Percentiles rank a stretch among this genome's conserved stretches.
Conservation (phyloP, 2,113 vertebrate genomes). For the Nasalis larvatus region DNA sequence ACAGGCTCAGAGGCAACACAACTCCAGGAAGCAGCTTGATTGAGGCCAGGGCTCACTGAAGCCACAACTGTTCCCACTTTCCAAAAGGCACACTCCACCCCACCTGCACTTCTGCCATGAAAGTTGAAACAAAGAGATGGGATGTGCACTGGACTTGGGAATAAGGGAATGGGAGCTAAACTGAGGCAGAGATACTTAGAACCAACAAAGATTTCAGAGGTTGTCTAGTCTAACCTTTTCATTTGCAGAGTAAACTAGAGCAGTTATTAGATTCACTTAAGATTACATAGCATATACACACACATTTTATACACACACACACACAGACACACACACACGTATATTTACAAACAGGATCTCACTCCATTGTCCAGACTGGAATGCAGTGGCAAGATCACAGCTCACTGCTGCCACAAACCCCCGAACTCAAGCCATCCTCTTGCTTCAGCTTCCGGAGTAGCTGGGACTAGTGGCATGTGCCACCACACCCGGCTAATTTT, state of each 20-base stretch:
- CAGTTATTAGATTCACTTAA: not conserved
- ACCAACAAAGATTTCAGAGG: not conserved
- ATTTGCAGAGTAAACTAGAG: not conserved
- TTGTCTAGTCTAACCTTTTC: not conserved
- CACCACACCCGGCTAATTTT: too few species aligned
- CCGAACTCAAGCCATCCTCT: too few species aligned
- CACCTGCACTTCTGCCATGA: fast-evolving
- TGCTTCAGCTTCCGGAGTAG: too few species aligned
- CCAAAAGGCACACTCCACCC: not conserved
- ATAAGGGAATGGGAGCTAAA: not conserved
- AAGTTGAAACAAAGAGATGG: not conserved
- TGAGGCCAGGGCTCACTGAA: not conserved
- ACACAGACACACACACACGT: too few species aligned
- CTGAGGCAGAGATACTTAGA: not conserved
- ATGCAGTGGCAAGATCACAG: too few species aligned
- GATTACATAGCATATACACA: not conserved
- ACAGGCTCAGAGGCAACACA: not conserved
- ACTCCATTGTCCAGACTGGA: too few species aligned
- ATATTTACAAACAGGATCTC: too few species aligned
- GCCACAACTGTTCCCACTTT: not conserved
- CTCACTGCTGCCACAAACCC: too few species aligned
- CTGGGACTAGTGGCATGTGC: too few species aligned
- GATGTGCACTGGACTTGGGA: not conserved
- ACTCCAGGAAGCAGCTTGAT: not conserved
- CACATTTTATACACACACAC: too few species aligned